A percentile compares a stretch with the other conserved stretches of the same genome.
phyloP scores from a whole-genome alignment of 2,888 invertebrate genomes.

The Caenorhabditis plicata region DNA sequence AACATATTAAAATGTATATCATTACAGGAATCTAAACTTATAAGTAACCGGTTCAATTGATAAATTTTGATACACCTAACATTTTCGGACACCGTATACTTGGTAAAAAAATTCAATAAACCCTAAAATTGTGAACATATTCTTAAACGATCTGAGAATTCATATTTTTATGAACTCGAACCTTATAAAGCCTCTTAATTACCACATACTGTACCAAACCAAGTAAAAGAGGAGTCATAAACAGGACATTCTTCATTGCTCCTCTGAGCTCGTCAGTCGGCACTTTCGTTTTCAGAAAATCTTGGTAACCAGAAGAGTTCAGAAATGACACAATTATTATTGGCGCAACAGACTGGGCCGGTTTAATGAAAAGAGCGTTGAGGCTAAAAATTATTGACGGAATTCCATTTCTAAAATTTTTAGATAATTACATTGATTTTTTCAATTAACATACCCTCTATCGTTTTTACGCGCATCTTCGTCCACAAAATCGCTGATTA shows the following conservation, averaged over 20 bases:
- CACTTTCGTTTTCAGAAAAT: constrained; percentile 33
- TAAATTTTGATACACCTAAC: no score
- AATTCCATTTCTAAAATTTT: constrained; percentile 39
- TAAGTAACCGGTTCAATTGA: no score
- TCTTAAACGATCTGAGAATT: no score
- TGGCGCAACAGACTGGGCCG: constrained; percentile 63
- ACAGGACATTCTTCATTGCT: constrained; percentile 49
- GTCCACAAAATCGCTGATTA: constrained; percentile 64
- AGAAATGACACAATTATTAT: constrained; percentile 55
- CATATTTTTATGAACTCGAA: no score
- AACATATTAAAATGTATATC: no score
- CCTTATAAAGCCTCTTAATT: constrained; percentile 44
- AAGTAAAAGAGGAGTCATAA: constrained; percentile 52
- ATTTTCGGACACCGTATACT: no score
- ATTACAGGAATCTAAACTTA: no score
- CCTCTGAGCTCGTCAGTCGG: constrained; percentile 27
- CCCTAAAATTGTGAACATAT: no score
- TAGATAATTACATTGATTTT: background rate
- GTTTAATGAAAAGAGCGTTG: constrained; percentile 64
- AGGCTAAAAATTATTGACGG: constrained; percentile 63
- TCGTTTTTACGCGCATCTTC: constrained; percentile 51
- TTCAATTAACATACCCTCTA: constrained; percentile 9
- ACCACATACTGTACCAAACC: constrained; percentile 51
- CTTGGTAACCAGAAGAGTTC: constrained; percentile 54
- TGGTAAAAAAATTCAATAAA: no score